Evolutionary conservation across 1,140 invertebrate genomes (phyloP), one percentile per base, ranked within the genome.

Genomic region (Apis florea): DNA sequence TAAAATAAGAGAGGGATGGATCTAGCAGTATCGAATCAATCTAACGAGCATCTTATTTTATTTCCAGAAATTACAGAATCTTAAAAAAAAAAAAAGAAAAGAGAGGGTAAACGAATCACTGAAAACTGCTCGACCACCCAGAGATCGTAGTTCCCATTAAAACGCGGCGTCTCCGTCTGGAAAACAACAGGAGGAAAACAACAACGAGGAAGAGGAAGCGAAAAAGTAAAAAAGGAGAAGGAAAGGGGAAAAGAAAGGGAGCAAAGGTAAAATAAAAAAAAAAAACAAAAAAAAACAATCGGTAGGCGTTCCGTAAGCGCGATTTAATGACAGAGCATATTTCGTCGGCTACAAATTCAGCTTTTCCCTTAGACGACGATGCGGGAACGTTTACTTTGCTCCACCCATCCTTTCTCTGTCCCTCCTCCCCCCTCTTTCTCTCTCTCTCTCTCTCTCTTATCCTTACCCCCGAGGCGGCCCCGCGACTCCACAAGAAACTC

Each of bases 401-500:
- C 80, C 73, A 61, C 64, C 74, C 78, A 80, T 26, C 15, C 51
- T 24, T 47, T 51, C 51, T 17, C 40, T 61, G n/a, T 19, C 59
- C 10, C 40, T 56, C 24, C 19, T 12, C 5, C 40, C 5, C 40
- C 40, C 6, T 19, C 11, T 26, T 24, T 17, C 61, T 31, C 31
- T 24, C 21, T 67, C 49, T 17, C 40, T 69, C 51, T n/a, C 68
- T n/a, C 53, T 51, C 5, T 54, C 40, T 15, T 24, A 3, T 5
- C 31, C 24, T 56, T 31, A 63, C 19, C 47, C 40, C 72, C 15
- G 26, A 64, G 49, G 26, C 73, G n/a, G 64, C 58, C 17, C 64
- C 63, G 73, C 69, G 71, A 61, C 31, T 26, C 54, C 19, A 56
- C 58, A 59, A 88, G 71, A 80, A 79, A 85, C 68, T 87, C 73